These are phyloP conservation scores for Lateolabrax maculatus DNA, from an alignment of 2,797 vertebrate species.

Conservation along the genomic window DNA sequence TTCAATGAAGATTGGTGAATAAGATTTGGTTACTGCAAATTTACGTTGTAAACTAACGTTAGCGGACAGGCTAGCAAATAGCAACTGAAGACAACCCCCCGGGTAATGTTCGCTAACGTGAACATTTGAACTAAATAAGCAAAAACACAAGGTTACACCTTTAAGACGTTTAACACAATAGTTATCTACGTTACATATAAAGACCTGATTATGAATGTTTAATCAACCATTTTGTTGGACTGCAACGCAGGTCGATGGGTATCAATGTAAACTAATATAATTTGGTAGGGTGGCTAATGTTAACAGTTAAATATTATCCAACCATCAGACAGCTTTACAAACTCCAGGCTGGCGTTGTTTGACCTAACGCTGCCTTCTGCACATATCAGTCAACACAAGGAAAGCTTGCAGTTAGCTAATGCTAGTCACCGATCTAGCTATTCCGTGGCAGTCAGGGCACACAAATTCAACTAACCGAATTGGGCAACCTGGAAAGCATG, in stretches of 20 bases:
- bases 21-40: not conserved
- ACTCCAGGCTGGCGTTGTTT: not conserved
- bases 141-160: not conserved
- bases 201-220: too few relatives aligned
- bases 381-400: constrained; percentile 19
- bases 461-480: not conserved
- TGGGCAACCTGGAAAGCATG: accelerated
- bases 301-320: not conserved
- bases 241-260: not conserved
- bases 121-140: not conserved
- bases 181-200: not conserved
- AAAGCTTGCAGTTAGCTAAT: constrained; percentile 25
- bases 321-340: accelerated
- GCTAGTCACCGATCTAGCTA: constrained; percentile 43
- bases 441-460: not conserved
- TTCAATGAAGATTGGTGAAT: not conserved
- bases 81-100: not conserved
- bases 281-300: not conserved
- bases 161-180: not conserved
- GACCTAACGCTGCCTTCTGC: accelerated
- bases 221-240: not conserved
- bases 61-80: not conserved
- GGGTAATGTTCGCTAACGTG: not conserved
- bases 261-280: constrained; percentile 12
- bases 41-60: not conserved